phyloP scores from a whole-genome alignment of 2,113 vertebrate species.

The Castor canadensis region DNA sequence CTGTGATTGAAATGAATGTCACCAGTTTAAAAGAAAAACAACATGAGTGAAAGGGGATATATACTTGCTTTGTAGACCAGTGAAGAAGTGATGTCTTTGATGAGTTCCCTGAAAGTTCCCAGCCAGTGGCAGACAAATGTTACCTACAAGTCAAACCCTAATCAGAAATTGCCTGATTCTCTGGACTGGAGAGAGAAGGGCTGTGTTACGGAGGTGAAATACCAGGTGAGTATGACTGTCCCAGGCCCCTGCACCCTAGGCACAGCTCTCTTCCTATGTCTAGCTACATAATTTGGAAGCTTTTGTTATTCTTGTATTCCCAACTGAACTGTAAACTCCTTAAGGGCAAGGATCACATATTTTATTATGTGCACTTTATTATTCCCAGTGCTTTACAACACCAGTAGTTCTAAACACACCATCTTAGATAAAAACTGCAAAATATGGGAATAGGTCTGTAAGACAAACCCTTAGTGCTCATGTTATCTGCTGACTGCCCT shows the following conservation, averaged over 20 bases:
- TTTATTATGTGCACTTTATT: neutral
- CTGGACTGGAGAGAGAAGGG: slow-evolving; percentile 90
- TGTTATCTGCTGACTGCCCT: neutral
- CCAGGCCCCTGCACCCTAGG: neutral
- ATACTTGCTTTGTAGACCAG: slow-evolving; percentile 82
- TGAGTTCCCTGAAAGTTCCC: slow-evolving; percentile 82
- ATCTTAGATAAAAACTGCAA: neutral
- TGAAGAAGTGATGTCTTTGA: slow-evolving; percentile 84
- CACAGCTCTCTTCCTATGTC: neutral
- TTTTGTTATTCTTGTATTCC: slow-evolving; percentile 3
- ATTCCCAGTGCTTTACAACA: neutral
- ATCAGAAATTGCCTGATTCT: slow-evolving; percentile 61
- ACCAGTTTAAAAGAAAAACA: neutral
- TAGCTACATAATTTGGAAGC: neutral
- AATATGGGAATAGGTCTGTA: neutral
- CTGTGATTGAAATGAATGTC: neutral
- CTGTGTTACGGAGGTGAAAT: slow-evolving; percentile 87
- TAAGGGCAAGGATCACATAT: neutral
- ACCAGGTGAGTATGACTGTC: slow-evolving; percentile 84
- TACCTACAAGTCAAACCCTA: neutral
- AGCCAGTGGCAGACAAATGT: neutral
- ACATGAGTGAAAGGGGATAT: neutral
- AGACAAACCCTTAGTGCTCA: neutral
- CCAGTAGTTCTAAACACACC: neutral
- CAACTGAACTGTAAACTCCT: neutral